A percentile compares a stretch with the other conserved stretches of the same genome.
Conservation (phyloP, 1,140 invertebrate species). For the Paralvinella palmiformis region DNA sequence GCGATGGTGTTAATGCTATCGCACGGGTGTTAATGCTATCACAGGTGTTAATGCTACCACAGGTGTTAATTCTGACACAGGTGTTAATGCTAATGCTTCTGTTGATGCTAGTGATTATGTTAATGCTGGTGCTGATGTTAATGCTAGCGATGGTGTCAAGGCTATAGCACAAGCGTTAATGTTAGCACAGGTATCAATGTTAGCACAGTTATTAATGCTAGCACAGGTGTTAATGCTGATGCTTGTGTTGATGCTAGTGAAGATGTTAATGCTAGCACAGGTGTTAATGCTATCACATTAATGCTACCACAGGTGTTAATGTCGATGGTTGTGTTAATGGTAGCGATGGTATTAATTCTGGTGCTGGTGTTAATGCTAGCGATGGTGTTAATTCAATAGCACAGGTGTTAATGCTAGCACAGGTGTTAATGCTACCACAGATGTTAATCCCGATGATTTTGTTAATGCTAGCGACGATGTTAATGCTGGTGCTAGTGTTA, state of each 20-base stretch:
- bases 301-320: neutral
- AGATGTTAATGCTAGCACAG: neutral
- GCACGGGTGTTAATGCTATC: no score
- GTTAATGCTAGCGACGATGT: neutral
- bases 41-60: no score
- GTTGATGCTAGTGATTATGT: neutral
- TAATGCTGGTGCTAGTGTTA: neutral
- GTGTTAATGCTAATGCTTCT: conserved; percentile 2
- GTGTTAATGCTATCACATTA: neutral
- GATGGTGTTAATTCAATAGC: neutral
- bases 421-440: no score
- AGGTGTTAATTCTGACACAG: no score
- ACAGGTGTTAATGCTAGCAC: neutral
- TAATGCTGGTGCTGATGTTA: conserved; percentile 1
- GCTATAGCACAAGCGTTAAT: no score
- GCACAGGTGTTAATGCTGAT: neutral
- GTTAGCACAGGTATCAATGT: neutral
- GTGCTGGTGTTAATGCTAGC: neutral
- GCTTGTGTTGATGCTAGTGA: neutral
- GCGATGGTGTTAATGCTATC: neutral
- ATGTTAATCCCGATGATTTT: no score
- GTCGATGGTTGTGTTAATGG: neutral
- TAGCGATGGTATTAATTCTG: neutral
- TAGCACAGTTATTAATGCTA: conserved; percentile 2
- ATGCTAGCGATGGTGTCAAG: no score